A percentile compares a stretch with the other conserved stretches of the same genome.
Evolutionary conservation across 1,140 invertebrate genomes (phyloP).

Genomic region (Eumeta japonica): DNA sequence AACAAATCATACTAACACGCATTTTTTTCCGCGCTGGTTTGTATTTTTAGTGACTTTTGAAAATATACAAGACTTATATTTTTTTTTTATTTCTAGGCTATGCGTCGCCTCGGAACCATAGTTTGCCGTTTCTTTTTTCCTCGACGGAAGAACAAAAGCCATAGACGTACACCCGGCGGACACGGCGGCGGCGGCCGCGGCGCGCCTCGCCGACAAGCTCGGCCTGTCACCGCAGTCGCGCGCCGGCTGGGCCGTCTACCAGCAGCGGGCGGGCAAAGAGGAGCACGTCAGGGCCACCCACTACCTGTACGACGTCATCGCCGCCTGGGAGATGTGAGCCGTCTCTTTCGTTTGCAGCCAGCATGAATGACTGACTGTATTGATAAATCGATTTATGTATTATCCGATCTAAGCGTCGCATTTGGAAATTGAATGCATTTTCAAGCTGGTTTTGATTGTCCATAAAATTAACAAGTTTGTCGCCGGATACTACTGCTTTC

Average conservation of each 20-base stretch:
- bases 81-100: conserved; percentile 62
- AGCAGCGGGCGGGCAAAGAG: conserved; percentile 79
- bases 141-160: conserved; percentile 92
- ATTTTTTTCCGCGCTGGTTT: too few species aligned
- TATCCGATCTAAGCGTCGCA: too few species aligned
- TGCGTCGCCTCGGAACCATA: conserved; percentile 86
- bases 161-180: conserved; percentile 94
- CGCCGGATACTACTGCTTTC: too few species aligned
- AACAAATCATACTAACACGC: too few species aligned
- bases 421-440: too few species aligned
- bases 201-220: conserved; percentile 85
- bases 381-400: background rate
- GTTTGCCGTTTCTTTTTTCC: conserved; percentile 94
- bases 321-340: conserved; percentile 89
- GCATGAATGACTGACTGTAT: background rate
- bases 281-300: conserved; percentile 91
- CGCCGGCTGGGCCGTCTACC: conserved; percentile 94
- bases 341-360: too few species aligned
- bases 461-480: too few species aligned
- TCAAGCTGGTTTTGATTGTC: too few species aligned
- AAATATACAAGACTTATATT: background rate
- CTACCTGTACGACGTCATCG: conserved; percentile 91
- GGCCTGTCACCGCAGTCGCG: conserved; percentile 68
- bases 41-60: background rate
- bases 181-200: conserved; percentile 86